Evolutionary conservation across 2,888 invertebrate species (phyloP).

Genomic region (Tenthredo mesomela): DNA sequence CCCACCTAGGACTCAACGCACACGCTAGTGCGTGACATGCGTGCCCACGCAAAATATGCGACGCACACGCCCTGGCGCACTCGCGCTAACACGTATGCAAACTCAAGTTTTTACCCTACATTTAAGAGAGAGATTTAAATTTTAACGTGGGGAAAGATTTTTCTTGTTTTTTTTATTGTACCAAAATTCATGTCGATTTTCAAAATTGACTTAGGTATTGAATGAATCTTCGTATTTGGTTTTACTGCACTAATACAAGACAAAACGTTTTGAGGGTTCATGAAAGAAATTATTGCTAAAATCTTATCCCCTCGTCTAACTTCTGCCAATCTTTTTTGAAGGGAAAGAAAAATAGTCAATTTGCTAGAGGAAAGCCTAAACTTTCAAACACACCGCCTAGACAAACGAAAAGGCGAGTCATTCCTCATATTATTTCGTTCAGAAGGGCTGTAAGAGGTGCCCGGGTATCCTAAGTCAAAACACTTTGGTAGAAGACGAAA

Average conservation of each 20-base stretch:
- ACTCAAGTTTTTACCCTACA: not conserved
- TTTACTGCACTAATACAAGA: not conserved
- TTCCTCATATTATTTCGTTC: slow-evolving; percentile 6
- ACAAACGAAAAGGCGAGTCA: slow-evolving; percentile 43
- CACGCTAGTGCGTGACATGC: slow-evolving; percentile 36
- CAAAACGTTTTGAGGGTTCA: not conserved
- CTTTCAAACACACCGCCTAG: slow-evolving; percentile 39
- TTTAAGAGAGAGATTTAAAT: not conserved
- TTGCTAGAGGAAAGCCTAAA: slow-evolving; percentile 21
- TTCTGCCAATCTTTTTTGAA: not conserved
- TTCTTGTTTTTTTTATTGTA: not conserved
- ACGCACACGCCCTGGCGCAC: slow-evolving; percentile 43
- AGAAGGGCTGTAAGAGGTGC: not conserved
- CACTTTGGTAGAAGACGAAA: not conserved
- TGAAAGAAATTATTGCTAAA: not conserved
- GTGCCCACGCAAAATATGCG: slow-evolving; percentile 44
- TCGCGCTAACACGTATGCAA: not conserved
- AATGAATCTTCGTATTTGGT: not conserved
- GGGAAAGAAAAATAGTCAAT: slow-evolving; percentile 38
- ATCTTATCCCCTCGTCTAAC: not conserved
- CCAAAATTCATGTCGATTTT: not conserved
- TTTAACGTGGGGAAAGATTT: no score
- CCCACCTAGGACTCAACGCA: slow-evolving; percentile 57
- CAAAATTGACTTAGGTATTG: not conserved
- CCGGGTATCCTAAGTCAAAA: slow-evolving; percentile 34